Evolutionary conservation across 2,888 invertebrate species (phyloP), one percentile per base, ranked within the genome.

Genomic region (Synanthedon tipuliformis): DNA sequence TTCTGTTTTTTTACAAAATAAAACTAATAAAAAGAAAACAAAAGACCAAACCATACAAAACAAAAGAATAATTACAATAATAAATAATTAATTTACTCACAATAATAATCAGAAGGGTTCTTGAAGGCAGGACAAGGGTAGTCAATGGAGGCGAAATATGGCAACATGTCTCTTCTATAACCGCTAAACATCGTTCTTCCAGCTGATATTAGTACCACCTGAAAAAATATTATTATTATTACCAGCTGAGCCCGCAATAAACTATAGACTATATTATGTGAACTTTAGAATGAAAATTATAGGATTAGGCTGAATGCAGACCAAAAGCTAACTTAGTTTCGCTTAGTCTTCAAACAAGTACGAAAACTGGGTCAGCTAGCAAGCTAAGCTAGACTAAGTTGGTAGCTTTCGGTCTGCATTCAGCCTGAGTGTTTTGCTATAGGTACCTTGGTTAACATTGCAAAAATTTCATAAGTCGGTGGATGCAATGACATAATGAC

Each of bases 111-210:
- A 0, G 97, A 96, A 51, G 97, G 97, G 74, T 98, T 98, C 81
- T 98, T 98, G 78, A 95, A 97, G 0, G 96, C 94, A 12, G 98
- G 98, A 78, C 97, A 98, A 2, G 97, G 97, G 84, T 96, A 98
- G 69, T 97, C 97, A 59, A 90, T 85, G 52, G 92, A 91, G 53
- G 94, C 94, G 85, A 98, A 98, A 86, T 98, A 98, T 69, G 95
- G 93, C 74, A 97, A 91, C 93, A 98, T 93, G 75, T 96, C 95
- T 65, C 94, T 89, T 66, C 97, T 90, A 65, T 93, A 92, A 41
- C 97, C 98, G 66, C 95, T 95, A 77, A 94, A 98, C 90, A 97
- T 95, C 11, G 96, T 92, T 61, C 96, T 89, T 41, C 97, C 97
- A 12, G 96, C 95, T 12, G 97, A 96, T 59, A 97, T 90, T 58